Base-by-base conservation (phyloP, 1,140 invertebrate genomes). In the Magallana ariakensis region DNA sequence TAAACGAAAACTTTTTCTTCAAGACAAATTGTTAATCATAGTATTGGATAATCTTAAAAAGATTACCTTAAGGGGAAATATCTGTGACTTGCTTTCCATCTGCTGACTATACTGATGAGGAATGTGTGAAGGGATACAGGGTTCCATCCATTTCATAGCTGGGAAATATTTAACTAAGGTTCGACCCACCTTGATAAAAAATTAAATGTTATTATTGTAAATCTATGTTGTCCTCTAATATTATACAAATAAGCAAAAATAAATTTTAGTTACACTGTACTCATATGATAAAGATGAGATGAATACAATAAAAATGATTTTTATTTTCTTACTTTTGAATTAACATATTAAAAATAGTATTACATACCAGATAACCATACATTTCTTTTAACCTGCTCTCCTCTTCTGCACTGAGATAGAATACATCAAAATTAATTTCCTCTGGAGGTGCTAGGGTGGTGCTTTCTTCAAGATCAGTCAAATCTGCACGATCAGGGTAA, bases 341-440 rank as follows among this genome's bases (percentile, higher is more conserved):
- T 22, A n/a, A 66, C 19, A 66, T 22, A 66, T 22, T n/a, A 26
- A 26, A 26, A 11, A 26, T 7, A 70, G 19, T 26, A 70, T 70
- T 70, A 70, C 66, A 70, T 70, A 70, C 19, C 66, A 70, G 6
- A 22, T 70, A 70, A 70, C 66, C 19, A 70, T 70, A 70, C 66
- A 70, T 70, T 26, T 70, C 19, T 11, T 70, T 70, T 8, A 70
- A 70, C 22, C 33, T 70, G 62, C 62, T 66, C 10, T 66, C 62
- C 10, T 70, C 19, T 70, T 70, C 66, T 22, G 5, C 66, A 70
- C 19, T 26, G 19, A 70, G 66, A 11, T 26, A 70, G 22, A 26
- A 70, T 9, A 26, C 19, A 70, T 70, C 66, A 70, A 70, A 11
- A 2, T 19, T 26, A 70, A 70, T 70, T 22, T 70, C 19, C 66